Evolutionary conservation across 64 coral and sea anemone genomes (phyloP).

Genomic region (Astreopora myriophthalma): DNA sequence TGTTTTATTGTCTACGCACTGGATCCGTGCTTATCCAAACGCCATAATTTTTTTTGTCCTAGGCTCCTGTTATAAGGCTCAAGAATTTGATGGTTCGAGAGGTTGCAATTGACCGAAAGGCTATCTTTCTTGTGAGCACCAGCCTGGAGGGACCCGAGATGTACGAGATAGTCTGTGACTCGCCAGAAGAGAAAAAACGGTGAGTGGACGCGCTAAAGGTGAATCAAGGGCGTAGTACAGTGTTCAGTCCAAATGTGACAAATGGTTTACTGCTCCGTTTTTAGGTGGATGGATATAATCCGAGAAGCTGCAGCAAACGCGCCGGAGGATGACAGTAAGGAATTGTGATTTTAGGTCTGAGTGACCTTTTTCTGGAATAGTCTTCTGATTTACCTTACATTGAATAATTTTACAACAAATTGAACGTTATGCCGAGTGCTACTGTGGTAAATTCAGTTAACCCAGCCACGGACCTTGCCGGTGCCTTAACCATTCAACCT

Average conservation of each 20-base stretch:
- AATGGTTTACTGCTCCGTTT: neutral
- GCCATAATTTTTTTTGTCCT: neutral
- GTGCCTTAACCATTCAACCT: no score
- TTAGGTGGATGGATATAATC: slow-evolving; percentile 86
- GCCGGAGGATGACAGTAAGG: slow-evolving; percentile 77
- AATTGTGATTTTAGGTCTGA: neutral
- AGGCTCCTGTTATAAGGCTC: slow-evolving; percentile 89
- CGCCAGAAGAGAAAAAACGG: slow-evolving; percentile 69
- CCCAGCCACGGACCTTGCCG: neutral
- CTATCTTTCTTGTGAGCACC: slow-evolving; percentile 91
- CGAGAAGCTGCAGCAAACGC: slow-evolving; percentile 67
- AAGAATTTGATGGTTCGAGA: slow-evolving; percentile 86
- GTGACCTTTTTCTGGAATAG: no score
- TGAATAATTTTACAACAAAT: no score
- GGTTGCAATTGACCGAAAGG: slow-evolving; percentile 82
- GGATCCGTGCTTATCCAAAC: neutral
- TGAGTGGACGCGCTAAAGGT: neutral
- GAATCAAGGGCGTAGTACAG: neutral
- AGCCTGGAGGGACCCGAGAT: slow-evolving; percentile 79
- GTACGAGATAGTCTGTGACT: slow-evolving; percentile 91
- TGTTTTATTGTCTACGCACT: neutral
- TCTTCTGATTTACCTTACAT: no score
- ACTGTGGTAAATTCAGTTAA: no score
- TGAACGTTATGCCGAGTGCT: no score
- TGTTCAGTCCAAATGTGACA: neutral